Evolutionary conservation across 2,888 invertebrate species (phyloP), one percentile per base, ranked within the genome.

Genomic region (Hesperia comma): DNA sequence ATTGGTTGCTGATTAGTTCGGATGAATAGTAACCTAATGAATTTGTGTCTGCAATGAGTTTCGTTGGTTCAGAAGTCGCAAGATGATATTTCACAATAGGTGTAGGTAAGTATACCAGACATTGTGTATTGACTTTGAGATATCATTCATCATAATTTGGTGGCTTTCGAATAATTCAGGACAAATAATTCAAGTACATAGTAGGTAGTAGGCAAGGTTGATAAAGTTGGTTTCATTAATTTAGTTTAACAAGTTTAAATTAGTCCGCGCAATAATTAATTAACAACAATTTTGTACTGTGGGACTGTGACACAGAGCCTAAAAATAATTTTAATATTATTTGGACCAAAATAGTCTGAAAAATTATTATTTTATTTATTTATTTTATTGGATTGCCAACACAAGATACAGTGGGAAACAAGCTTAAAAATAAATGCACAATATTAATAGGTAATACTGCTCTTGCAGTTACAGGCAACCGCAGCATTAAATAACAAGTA

Each of bases 11-110:
- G 19, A 49, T 49, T 49, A 19, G 19, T 17, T 76, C 70, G 77
- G 78, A 81, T 82, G 84, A 84, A 84, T 83, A 78, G 84, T 77
- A 80, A 81, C 71, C 68, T 68, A 68, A 58, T 56, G 46, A 63
- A 63, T 63, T 56, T 40, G 63, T 63, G 56, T 56, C 63, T 56
- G 46, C 46, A 37, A 63, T 33, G 46, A 56, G 33, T 56, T 33
- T 62, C 19, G 32, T 37, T 12, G 5, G n/a, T 46, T 7, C 17
- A 46, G 15, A 46, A 46, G 15, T 46, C 46, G 7, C 12, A 10
- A 63, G 46, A 37, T 57, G 37, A 57, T n/a, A n/a, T n/a, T 46
- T 46, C 61, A 32, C 49, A 57, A 63, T 43, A 56, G 8, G 10
- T 37, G 8, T 10, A 10, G 10, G 37, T 37, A 37, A 8, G 37